Base-by-base conservation (phyloP, 1,140 invertebrate genomes). In the Danaus plexippus region DNA sequence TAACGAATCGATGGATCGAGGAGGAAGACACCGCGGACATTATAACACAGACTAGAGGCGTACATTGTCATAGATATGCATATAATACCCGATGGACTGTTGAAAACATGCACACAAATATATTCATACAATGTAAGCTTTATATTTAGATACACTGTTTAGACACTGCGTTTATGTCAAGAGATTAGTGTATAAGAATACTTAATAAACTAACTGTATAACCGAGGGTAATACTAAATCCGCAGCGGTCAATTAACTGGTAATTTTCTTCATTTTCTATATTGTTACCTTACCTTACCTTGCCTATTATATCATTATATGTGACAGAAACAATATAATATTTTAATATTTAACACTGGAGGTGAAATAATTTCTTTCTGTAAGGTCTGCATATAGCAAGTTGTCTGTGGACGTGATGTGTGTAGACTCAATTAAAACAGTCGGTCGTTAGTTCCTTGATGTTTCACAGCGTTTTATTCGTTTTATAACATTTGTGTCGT, bases 341-440 rank as follows among this genome's bases (percentile, higher is more conserved):
- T 2, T 40, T 40, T 11, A 32, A 22, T 40, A 6, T 9, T 32
- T n/a, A n/a, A n/a, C 18, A 40, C 18, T 49, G 41, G 5, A 49
- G 12, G 10, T 40, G 11, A 11, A 40, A 49, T 49, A 9, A 40
- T 12, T 50, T 50, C 10, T 41, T 15, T 50, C 11, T 12, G n/a
- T 50, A 12, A n/a, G 12, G 12, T 41, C 4, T 12, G 42, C 9
- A 11, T 49, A 49, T 32, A 32, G 15, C 1, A 22, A n/a, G 11
- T 49, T 15, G 42, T 50, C 8, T 42, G 2, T 41, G 15, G 1
- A 15, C 13, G 40, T 12, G 7, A 41, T n/a, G 48, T 50, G 22
- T 50, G 22, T 32, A 50, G 42, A 42, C 22, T 56, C 54, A 56
- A 56, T 56, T 56, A 56, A 56, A 49, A 49, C 15, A 43, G n/a